These are phyloP conservation scores for Epizoanthus fatuus DNA, from an alignment of 92 coral and sea anemone genomes.

Conservation along the genomic window DNA sequence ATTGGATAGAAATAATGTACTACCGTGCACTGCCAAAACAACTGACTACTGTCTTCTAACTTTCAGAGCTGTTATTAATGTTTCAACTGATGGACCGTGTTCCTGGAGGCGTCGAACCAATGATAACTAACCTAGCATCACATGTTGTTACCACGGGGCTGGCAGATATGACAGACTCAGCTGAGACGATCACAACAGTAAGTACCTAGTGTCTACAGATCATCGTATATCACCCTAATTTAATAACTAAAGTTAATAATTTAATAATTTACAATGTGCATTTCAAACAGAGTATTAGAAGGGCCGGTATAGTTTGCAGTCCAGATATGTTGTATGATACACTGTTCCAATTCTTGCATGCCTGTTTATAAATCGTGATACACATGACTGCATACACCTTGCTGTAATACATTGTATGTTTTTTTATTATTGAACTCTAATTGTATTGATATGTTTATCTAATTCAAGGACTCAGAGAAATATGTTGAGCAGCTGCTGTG, in stretches of 20 bases:
- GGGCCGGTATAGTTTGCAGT: not conserved
- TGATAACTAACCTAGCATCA: conserved; percentile 90
- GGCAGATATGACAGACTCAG: conserved; percentile 96
- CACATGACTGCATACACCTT: no score
- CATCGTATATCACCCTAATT: no score
- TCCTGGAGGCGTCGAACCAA: conserved; percentile 96
- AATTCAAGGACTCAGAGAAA: conserved; percentile 93
- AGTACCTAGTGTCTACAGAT: conserved; percentile 4
- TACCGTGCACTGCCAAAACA: not conserved
- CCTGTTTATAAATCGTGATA: no score
- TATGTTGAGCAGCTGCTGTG: conserved; percentile 92
- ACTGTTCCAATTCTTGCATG: no score
- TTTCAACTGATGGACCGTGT: conserved; percentile 99
- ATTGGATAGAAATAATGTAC: not conserved
- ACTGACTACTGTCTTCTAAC: not conserved
- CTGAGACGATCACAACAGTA: conserved; percentile 95
- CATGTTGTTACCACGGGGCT: conserved; percentile 97
- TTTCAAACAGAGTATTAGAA: no score
- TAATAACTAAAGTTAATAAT: no score
- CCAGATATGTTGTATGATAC: not conserved
- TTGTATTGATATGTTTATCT: not conserved
- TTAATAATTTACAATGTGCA: no score
- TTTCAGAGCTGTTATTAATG: conserved; percentile 90
- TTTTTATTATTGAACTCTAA: not conserved
- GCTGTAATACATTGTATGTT: no score